Evolutionary conservation across 2,113 vertebrate genomes (phyloP), one percentile per base, ranked within the genome.

Genomic region (Silurus meridionalis): DNA sequence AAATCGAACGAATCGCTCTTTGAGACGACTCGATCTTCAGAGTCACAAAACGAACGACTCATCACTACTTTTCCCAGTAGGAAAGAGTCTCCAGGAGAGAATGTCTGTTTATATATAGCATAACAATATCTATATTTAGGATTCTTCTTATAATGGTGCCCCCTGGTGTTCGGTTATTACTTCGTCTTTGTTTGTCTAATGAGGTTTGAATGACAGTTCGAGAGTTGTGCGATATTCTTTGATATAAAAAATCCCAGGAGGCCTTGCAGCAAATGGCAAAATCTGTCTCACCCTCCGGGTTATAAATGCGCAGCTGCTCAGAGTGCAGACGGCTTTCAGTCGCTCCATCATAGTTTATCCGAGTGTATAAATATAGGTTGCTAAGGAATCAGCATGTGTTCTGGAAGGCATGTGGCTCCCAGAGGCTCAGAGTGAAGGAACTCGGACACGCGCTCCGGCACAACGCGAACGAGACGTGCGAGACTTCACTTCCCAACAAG

Each of bases 361-460:
- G 88, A 79, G 82, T 86, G 90, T 90, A 90, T 94, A 95, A 94
- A 94, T 93, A 93, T 91, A 94, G 88, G 94, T 95, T 93, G 86
- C 92, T 92, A 93, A 89, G 93, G 92, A 90, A 92, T 91, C 90
- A 74, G 92, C 90, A 89, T 92, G 92, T 91, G 90, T 92, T 85
- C 88, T 77, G 53, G 87, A 82, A 83, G 90, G 90, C 89, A 94
- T 91, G 87, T 79, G 64, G 91, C 87, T 86, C 21, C 0, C 50
- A 84, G 61, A 84, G 79, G 83, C 75, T 60, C 89, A 50, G 84
- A 37, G 14, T 83, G 86, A 83, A 85, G 83, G 75, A 83, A 86
- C 88, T 87, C 50, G 0, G 46, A 23, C 48, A 19, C 63, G 52
- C 21, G 55, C 52, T 28, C 50, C 23, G 81, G 25, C 77, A 60